Evolutionary conservation across 1,140 invertebrate species (phyloP).

Genomic region (Scaptomyza hsui): DNA sequence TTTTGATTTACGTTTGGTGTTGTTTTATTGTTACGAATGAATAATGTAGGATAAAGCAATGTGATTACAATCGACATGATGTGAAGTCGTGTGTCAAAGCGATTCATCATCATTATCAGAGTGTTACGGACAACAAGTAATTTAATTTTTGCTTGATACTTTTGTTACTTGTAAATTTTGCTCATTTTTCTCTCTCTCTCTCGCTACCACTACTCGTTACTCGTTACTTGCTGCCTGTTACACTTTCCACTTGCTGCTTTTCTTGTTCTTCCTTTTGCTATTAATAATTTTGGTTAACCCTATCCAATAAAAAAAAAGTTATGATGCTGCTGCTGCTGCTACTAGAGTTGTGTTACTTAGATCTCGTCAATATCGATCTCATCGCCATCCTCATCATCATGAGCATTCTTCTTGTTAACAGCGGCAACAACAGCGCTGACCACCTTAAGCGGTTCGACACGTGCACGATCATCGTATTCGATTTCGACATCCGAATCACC

Average conservation of each 20-base stretch:
- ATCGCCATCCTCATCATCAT: conserved; percentile 90
- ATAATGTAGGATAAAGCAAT: conserved; percentile 38
- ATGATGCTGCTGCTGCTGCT: not conserved
- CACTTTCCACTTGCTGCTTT: not conserved
- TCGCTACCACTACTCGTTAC: not conserved
- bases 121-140: not conserved
- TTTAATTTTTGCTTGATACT: not conserved
- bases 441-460: conserved; percentile 89
- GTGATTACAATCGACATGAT: conserved; percentile 40
- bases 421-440: conserved; percentile 82
- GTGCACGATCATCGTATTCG: conserved; percentile 94
- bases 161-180: not conserved
- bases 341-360: conserved; percentile 85
- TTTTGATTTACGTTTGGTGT: conserved; percentile 27
- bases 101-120: conserved; percentile 25
- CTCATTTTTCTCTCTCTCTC: not conserved
- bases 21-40: conserved; percentile 41
- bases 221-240: not conserved
- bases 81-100: conserved; percentile 7
- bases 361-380: conserved; percentile 97
- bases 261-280: not conserved
- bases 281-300: conserved; percentile 9
- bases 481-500: conserved; percentile 89
- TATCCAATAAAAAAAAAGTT: conserved; percentile 3
- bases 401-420: conserved; percentile 85